Evolutionary conservation across 2,797 vertebrate species (phyloP).

Genomic region (Melanotaenia parkinsoni): DNA sequence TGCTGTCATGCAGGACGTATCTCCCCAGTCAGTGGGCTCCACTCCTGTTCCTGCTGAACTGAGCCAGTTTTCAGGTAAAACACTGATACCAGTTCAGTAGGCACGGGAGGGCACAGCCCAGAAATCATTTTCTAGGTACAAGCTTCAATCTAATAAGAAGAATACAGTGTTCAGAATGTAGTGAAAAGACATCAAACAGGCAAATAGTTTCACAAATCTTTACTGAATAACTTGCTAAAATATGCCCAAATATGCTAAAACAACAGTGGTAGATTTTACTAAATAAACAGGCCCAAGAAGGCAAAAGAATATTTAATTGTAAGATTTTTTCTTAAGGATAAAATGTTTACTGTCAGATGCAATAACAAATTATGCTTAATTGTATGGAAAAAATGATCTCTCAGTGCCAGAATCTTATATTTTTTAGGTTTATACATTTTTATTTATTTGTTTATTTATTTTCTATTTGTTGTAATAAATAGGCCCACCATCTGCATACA

Average conservation of each 20-base stretch:
- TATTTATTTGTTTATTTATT: not conserved
- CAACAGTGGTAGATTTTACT: not conserved
- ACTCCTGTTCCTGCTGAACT: conserved; percentile 99
- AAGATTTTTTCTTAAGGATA: not conserved
- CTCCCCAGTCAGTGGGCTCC: conserved; percentile 62
- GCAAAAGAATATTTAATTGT: not conserved
- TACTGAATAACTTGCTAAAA: not conserved
- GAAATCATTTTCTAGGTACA: not conserved
- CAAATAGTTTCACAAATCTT: not conserved
- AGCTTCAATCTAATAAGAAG: not conserved
- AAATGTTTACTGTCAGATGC: not conserved
- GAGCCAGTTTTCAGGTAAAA: conserved; percentile 92
- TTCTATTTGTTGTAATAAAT: not conserved
- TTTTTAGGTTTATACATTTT: not conserved
- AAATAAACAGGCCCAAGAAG: not conserved
- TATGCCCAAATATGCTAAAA: not conserved
- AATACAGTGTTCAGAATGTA: not conserved
- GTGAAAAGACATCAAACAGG: not conserved
- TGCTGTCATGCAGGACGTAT: conserved; percentile 13
- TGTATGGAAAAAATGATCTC: not conserved
- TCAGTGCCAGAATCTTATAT: not conserved
- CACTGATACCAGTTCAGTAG: conserved; percentile 92
- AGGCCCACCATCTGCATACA: not conserved
- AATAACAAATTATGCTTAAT: not conserved
- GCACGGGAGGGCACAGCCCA: conserved; percentile 85